Base-by-base conservation (phyloP, 2,113 vertebrate species). In the Prolemur simus region DNA sequence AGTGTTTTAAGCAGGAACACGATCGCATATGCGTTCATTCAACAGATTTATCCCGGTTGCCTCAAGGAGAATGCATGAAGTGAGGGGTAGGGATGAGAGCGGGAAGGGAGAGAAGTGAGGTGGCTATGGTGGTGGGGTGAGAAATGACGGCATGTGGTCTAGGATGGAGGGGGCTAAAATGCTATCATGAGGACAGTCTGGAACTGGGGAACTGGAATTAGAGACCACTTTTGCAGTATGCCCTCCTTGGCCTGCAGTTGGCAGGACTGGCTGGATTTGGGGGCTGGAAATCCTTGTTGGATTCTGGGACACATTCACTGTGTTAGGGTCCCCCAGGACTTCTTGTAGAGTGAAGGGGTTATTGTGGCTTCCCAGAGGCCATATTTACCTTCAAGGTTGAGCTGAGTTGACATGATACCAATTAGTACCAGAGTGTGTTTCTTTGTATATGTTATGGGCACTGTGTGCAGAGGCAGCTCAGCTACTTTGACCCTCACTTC, bases 91-190 rank as follows among this genome's bases (percentile, higher is more conserved):
- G 42, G 52, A 60, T 18, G 9, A 45, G 18, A 34, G 66, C 47
- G 34, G 27, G n/a, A 32, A 42, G 34, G 69, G 32, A 69, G 58
- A 83, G 87, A 64, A 91, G 58, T 12, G 2, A 73, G 45, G 78
- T 0, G 0, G n/a, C 54, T n/a, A 34, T 29, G 15, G 18, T 14
- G 8, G n/a, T 0, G 20, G 0, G 4, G 23, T 81, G 56, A 47
- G 47, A 56, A 63, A 37, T n/a, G 27, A 68, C 23, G 32, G 20
- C 34, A 15, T 64, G 71, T 54, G 68, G 18, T 32, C 20, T 13
- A 27, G 63, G 64, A 8, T 3, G 12, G 14, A 32, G 17, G 27
- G 6, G 4, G 73, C 56, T 73, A 27, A 21, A 27, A 14, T 47
- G 45, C 34, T 15, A 52, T 3, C 8, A n/a, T 20, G 47, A 92